Percentiles rank a stretch among this genome's conserved stretches.
These are phyloP conservation scores for Drosophila fungiperda DNA, from an alignment of 2,888 invertebrate genomes.

Conservation along the genomic window DNA sequence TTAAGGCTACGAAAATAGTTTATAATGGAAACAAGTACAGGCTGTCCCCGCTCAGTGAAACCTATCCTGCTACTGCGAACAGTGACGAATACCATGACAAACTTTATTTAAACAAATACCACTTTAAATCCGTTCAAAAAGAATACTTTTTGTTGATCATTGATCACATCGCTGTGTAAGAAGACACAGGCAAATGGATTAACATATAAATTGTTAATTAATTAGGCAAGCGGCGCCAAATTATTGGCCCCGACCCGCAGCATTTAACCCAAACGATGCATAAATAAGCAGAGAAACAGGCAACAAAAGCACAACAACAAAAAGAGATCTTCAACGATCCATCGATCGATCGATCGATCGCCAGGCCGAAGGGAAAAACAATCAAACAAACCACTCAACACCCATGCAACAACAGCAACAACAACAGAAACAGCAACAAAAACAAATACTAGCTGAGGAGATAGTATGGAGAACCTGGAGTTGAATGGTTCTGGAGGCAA, in stretches of 20 bases:
- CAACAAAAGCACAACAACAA: conserved; percentile 10
- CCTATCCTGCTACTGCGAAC: conserved; percentile 53
- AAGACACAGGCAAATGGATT: conserved; percentile 65
- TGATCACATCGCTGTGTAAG: conserved; percentile 43
- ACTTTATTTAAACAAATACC: conserved; percentile 11
- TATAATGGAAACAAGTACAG: neutral
- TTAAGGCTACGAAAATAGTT: too few relatives aligned
- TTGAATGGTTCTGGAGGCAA: conserved; percentile 26
- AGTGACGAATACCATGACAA: conserved; percentile 27
- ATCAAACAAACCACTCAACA: conserved; percentile 80
- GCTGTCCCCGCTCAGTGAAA: conserved; percentile 41
- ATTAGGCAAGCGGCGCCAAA: conserved; percentile 74
- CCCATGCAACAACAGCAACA: conserved; percentile 44
- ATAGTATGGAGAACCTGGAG: conserved; percentile 21
- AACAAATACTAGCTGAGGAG: neutral
- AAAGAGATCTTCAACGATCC: conserved; percentile 49
- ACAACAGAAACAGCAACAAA: conserved; percentile 21
- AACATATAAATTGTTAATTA: conserved; percentile 79
- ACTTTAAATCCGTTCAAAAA: conserved; percentile 15
- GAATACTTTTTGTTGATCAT: conserved; percentile 33
- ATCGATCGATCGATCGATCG: conserved; percentile 56
- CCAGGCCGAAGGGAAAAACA: conserved; percentile 58
- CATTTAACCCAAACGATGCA: conserved; percentile 48
- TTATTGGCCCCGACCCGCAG: conserved; percentile 66
- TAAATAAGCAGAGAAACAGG: conserved; percentile 47